These are phyloP conservation scores for Aromia moschata DNA, from an alignment of 2,888 invertebrate genomes.

Conservation along the genomic window DNA sequence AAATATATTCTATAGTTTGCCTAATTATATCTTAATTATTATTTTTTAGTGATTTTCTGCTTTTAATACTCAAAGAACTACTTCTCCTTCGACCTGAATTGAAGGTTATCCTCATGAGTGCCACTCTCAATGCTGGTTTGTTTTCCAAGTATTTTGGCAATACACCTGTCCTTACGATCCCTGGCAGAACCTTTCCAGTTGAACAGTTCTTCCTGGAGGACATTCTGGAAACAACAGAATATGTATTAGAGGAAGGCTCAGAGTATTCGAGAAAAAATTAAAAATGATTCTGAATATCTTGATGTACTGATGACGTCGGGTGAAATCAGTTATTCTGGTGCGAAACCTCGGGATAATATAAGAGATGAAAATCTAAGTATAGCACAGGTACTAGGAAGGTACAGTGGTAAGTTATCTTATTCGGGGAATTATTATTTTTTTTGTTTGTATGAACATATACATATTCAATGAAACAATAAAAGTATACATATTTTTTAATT, in stretches of 20 bases:
- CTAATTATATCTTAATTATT: too few relatives aligned
- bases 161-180: constrained; percentile 82
- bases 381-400: constrained; percentile 73
- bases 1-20: too few relatives aligned
- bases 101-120: constrained; percentile 91
- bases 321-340: constrained; percentile 50
- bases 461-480: too few relatives aligned
- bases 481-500: too few relatives aligned
- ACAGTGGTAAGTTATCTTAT: constrained; percentile 67
- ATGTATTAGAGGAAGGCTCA: constrained; percentile 71
- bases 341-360: constrained; percentile 69
- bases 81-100: constrained; percentile 77
- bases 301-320: constrained; percentile 71
- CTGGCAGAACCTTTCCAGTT: constrained; percentile 87
- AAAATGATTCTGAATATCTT: constrained; percentile 64
- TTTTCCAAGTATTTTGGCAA: constrained; percentile 86
- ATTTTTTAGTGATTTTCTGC: constrained; percentile 80
- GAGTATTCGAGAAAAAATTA: constrained; percentile 72
- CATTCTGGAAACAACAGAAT: constrained; percentile 73
- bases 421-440: too few relatives aligned
- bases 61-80: constrained; percentile 83
- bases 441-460: too few relatives aligned
- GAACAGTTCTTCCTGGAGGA: constrained; percentile 84
- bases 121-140: constrained; percentile 85
- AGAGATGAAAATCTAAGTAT: constrained; percentile 78